phyloP scores from a whole-genome alignment of 2,113 vertebrate species.

The Nyctibius bracteatus region DNA sequence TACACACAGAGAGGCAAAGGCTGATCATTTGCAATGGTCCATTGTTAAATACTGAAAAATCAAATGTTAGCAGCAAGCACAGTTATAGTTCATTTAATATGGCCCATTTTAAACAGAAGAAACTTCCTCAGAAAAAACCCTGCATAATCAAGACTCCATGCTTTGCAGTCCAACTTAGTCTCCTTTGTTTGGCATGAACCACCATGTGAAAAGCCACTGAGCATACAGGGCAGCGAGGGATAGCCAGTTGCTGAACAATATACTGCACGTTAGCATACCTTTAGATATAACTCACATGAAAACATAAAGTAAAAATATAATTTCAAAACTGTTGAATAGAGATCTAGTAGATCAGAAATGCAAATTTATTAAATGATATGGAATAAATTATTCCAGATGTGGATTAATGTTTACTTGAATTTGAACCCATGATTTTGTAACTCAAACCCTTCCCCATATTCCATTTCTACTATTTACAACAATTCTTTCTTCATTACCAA shows the following conservation, averaged over 20 bases:
- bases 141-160: neutral
- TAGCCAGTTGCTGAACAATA: neutral
- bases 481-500: neutral
- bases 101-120: neutral
- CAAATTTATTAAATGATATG: neutral
- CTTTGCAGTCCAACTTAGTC: neutral
- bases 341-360: neutral
- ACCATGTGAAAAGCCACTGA: neutral
- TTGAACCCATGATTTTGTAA: neutral
- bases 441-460: neutral
- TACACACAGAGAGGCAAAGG: neutral
- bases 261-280: neutral
- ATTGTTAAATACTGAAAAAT: neutral
- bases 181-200: neutral
- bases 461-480: neutral
- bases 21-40: neutral
- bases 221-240: neutral
- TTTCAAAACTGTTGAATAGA: neutral
- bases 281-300: neutral
- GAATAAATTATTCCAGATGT: neutral
- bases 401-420: neutral
- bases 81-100: neutral
- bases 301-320: neutral
- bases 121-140: neutral
- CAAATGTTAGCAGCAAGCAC: neutral